A percentile compares a stretch with the other conserved stretches of the same genome.
phyloP scores from a whole-genome alignment of 2,113 vertebrate genomes.

The Pseudolaguvia tuberculata region DNA sequence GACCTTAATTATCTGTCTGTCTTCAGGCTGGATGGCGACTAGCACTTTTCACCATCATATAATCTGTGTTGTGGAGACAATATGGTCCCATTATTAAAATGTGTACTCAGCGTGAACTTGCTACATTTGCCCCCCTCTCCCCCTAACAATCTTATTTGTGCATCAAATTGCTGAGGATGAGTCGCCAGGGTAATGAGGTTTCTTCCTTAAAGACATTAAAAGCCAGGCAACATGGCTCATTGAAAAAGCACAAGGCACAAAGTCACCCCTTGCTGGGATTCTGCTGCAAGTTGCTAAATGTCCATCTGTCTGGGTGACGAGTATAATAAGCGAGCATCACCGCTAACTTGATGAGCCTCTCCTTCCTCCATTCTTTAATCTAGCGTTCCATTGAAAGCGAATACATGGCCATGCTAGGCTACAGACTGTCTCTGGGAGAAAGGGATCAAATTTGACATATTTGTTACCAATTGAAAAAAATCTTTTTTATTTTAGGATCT shows the following conservation, averaged over 20 bases:
- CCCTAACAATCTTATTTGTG: constrained; percentile 36
- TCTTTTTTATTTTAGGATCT: constrained; percentile 19
- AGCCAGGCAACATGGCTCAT: constrained; percentile 18
- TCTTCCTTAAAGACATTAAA: constrained; percentile 27
- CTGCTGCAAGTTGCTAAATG: constrained; percentile 21
- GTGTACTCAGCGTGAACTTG: constrained; percentile 48
- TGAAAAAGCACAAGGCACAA: constrained; percentile 14
- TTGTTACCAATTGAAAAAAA: constrained; percentile 2
- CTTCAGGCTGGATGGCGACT: constrained; percentile 44
- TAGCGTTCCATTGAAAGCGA: constrained; percentile 15
- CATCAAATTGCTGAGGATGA: constrained; percentile 43
- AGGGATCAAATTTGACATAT: constrained; percentile 23
- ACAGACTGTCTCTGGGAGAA: neutral
- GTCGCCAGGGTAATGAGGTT: constrained; percentile 16
- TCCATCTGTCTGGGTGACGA: constrained; percentile 19
- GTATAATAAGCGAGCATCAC: constrained; percentile 11
- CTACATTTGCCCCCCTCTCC: constrained; percentile 46
- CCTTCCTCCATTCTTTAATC: constrained; percentile 6
- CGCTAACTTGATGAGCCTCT: neutral
- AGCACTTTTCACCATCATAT: constrained; percentile 44
- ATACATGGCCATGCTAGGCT: constrained; percentile 14
- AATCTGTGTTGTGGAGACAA: constrained; percentile 51
- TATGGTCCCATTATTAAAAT: constrained; percentile 55
- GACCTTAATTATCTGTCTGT: constrained; percentile 44
- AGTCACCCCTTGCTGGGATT: constrained; percentile 20